A percentile compares a stretch with the other conserved stretches of the same genome.
Evolutionary conservation across 2,888 invertebrate species (phyloP).

Genomic region (Norana najaformis): DNA sequence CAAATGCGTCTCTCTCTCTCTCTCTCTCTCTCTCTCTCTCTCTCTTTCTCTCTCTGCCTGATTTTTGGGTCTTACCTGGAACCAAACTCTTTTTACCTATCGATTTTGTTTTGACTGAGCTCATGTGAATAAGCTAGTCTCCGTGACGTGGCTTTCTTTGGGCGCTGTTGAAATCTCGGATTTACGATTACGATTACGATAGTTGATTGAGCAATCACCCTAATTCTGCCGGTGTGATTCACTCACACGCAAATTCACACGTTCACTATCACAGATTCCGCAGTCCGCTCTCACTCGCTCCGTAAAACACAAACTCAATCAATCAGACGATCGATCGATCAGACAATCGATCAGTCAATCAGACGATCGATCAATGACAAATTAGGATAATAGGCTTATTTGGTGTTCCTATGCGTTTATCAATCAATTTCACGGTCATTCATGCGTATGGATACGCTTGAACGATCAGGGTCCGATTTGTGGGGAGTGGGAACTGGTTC

Average conservation of each 20-base stretch:
- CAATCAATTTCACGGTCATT: not conserved
- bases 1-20: too few relatives aligned
- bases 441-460: constrained; percentile 13
- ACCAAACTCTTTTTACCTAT: too few relatives aligned
- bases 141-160: too few relatives aligned
- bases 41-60: too few relatives aligned
- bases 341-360: not conserved
- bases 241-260: not conserved
- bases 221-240: not conserved
- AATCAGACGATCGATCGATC: not conserved
- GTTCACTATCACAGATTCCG: not conserved
- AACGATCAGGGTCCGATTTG: not conserved
- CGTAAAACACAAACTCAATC: too few relatives aligned
- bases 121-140: too few relatives aligned
- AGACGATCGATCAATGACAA: not conserved
- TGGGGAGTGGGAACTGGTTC: too few relatives aligned
- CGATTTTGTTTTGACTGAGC: too few relatives aligned
- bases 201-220: not conserved
- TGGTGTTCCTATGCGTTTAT: not conserved
- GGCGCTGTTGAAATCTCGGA: too few relatives aligned
- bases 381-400: not conserved
- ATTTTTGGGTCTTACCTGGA: too few relatives aligned
- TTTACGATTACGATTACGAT: not conserved
- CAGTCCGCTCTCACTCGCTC: not conserved
- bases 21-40: too few relatives aligned